Evolutionary conservation across 30 jellyfish, hydroid and myxozoan species (phyloP).

Genomic region (Hydractinia symbiolongicarpus): DNA sequence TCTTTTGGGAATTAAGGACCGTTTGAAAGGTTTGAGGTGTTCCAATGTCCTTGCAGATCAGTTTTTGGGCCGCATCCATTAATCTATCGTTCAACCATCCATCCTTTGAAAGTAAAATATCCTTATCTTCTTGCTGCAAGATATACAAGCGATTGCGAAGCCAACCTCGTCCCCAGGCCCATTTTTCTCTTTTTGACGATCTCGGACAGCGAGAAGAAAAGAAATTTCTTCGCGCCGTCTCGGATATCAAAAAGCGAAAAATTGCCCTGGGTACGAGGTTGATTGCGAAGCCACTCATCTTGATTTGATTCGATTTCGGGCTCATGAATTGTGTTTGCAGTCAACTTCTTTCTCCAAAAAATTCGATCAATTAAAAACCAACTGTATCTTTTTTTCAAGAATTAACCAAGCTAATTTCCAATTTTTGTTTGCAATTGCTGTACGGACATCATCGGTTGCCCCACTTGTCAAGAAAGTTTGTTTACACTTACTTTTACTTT

Average conservation of each 20-base stretch:
- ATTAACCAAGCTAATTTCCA: not conserved
- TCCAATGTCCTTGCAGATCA: not conserved
- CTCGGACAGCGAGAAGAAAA: too few relatives aligned
- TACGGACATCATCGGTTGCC: constrained; percentile 3
- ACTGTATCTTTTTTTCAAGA: not conserved
- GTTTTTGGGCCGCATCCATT: not conserved
- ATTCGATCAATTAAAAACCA: constrained; percentile 1
- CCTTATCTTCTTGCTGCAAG: not conserved
- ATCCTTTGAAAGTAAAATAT: constrained; percentile 5
- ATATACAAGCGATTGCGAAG: not conserved
- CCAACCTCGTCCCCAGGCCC: too few relatives aligned
- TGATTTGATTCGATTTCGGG: not conserved
- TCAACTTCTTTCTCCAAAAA: not conserved
- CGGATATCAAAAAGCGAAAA: too few relatives aligned
- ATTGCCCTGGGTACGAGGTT: too few relatives aligned
- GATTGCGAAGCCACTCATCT: not conserved
- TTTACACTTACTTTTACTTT: not conserved
- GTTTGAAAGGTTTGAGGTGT: constrained; percentile 2
- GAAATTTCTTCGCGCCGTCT: too few relatives aligned
- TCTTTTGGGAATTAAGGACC: not conserved
- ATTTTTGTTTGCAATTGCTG: not conserved
- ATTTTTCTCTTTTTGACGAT: too few relatives aligned
- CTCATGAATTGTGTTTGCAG: not conserved
- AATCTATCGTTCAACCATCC: not conserved
- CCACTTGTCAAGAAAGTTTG: not conserved